phyloP scores from a whole-genome alignment of 2,113 vertebrate genomes.

The Tachysurus vachellii region DNA sequence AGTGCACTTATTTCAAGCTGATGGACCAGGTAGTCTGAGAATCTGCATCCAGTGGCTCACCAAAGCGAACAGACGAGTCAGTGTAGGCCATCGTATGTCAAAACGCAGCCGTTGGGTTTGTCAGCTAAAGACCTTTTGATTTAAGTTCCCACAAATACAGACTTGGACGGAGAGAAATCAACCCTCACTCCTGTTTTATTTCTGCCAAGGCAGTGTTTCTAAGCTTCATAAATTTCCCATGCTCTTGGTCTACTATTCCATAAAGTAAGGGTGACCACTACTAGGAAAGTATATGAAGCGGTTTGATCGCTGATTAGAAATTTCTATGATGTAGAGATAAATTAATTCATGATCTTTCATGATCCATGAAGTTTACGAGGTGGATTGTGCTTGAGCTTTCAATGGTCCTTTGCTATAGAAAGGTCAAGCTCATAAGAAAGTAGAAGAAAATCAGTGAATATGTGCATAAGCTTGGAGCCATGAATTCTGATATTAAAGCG shows the following conservation, averaged over 20 bases:
- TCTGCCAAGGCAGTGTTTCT: conserved; percentile 9
- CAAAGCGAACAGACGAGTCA: conserved; percentile 39
- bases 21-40: background rate
- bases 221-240: conserved; percentile 39
- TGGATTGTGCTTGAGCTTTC: conserved; percentile 2
- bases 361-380: conserved; percentile 40
- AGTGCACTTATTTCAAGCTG: conserved; percentile 26
- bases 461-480: too few species aligned
- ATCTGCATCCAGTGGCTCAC: conserved; percentile 41
- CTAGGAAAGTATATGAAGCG: conserved; percentile 37
- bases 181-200: conserved; percentile 16
- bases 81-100: conserved; percentile 23
- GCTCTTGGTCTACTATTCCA: background rate
- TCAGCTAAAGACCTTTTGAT: conserved; percentile 42
- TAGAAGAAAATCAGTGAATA: background rate
- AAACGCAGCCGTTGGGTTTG: conserved; percentile 37
- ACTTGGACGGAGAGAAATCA: conserved; percentile 23
- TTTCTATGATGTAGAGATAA: conserved; percentile 9
- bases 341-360: conserved; percentile 33
- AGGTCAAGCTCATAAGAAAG: conserved; percentile 18
- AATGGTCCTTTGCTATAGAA: conserved; percentile 19
- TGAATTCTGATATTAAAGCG: background rate
- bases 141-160: conserved; percentile 35
- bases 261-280: conserved; percentile 26
- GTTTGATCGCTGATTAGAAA: conserved; percentile 44